These are phyloP conservation scores for Coregonus suidteri DNA, from an alignment of 2,797 vertebrate genomes.

Conservation along the genomic window DNA sequence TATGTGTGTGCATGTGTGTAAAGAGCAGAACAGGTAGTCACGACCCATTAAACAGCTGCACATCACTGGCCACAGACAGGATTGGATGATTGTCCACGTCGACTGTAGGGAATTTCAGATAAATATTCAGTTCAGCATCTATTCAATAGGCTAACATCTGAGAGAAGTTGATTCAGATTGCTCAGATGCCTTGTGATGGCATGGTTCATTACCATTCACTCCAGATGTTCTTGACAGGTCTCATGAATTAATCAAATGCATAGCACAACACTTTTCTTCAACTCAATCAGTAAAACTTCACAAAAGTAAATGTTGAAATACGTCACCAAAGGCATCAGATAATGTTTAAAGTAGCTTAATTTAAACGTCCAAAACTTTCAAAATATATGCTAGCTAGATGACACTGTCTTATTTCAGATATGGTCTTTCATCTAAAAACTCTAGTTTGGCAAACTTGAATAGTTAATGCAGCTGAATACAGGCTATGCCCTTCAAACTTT, in stretches of 20 bases:
- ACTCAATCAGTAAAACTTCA: not conserved
- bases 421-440: too few species aligned
- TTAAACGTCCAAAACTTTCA: too few species aligned
- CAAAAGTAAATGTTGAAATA: not conserved
- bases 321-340: not conserved
- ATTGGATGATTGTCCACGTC: not conserved
- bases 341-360: too few species aligned
- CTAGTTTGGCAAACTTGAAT: not conserved
- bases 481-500: not conserved
- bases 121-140: not conserved
- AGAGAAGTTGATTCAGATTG: not conserved
- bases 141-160: not conserved
- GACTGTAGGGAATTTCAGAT: not conserved
- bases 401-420: too few species aligned
- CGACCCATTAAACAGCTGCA: not conserved
- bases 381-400: too few species aligned
- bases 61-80: not conserved
- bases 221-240: not conserved
- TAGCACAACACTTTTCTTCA: not conserved
- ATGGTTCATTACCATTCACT: not conserved
- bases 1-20: not conserved
- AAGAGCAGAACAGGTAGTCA: slow-evolving; percentile 5
- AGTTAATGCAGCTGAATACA: not conserved
- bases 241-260: not conserved
- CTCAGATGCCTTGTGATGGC: not conserved